Conservation (phyloP, 1,140 invertebrate species). For the Piezodorus guildinii region DNA sequence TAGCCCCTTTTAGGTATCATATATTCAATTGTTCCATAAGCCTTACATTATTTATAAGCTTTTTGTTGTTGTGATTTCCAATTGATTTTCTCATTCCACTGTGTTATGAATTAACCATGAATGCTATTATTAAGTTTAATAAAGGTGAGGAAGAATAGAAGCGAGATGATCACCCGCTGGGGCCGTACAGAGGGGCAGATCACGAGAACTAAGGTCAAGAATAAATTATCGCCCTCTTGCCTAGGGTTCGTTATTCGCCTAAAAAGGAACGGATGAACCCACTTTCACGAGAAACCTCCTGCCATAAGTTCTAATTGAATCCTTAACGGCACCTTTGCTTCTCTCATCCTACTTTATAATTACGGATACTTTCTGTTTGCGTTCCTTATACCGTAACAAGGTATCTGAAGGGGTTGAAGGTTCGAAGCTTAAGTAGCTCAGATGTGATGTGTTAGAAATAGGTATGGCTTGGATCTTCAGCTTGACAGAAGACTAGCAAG, state of each 20-base stretch:
- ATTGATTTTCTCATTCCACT: no score
- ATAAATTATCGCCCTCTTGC: neutral
- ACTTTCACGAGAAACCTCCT: neutral
- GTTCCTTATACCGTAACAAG: neutral
- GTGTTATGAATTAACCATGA: no score
- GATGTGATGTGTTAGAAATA: no score
- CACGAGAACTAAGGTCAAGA: slow-evolving; percentile 2
- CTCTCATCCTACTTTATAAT: neutral
- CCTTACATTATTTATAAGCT: no score
- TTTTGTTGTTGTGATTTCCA: no score
- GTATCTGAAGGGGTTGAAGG: neutral
- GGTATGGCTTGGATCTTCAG: no score
- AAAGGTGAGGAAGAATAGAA: no score
- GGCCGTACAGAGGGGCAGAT: neutral
- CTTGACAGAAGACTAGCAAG: no score
- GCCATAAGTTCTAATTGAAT: neutral
- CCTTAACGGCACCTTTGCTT: neutral
- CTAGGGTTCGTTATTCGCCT: slow-evolving; percentile 5
- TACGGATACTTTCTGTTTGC: neutral
- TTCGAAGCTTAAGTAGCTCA: neutral
- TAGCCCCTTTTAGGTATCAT: no score
- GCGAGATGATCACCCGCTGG: no score
- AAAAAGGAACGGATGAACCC: slow-evolving; percentile 5
- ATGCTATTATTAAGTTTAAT: no score
- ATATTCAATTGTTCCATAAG: no score